Evolutionary conservation across 2,888 invertebrate genomes (phyloP).

Genomic region (Pyrrhosoma nymphula): DNA sequence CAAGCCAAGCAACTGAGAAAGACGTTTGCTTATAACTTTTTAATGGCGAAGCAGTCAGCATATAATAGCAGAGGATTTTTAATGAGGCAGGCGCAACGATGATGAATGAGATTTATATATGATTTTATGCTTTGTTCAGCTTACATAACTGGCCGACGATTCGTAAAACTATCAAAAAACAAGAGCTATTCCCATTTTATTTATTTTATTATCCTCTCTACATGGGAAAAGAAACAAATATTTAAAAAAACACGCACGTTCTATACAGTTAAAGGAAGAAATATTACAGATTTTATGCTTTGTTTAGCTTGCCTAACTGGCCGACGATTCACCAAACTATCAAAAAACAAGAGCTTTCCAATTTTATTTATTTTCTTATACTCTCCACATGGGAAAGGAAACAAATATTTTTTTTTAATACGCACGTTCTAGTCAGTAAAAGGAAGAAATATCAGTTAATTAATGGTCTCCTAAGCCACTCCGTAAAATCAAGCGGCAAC

Average conservation of each 20-base stretch:
- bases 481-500: no score
- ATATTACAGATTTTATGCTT: not conserved
- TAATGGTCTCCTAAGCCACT: no score
- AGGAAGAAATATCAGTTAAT: no score
- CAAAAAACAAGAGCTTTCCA: no score
- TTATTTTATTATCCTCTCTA: no score
- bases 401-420: no score
- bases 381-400: no score
- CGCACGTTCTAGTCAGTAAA: no score
- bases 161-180: not conserved
- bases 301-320: not conserved
- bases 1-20: no score
- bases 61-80: not conserved
- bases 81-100: not conserved
- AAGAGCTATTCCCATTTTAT: not conserved
- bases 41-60: not conserved
- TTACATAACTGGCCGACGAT: not conserved
- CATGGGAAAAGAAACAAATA: no score
- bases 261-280: not conserved
- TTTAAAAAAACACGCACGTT: no score
- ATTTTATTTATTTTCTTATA: no score
- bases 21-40: not conserved
- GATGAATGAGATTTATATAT: not conserved
- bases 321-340: not conserved
- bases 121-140: not conserved